A percentile compares a stretch with the other conserved stretches of the same genome.
These are phyloP conservation scores for Protobothrops flavoviridis DNA, from an alignment of 2,113 vertebrate genomes.

Conservation along the genomic window DNA sequence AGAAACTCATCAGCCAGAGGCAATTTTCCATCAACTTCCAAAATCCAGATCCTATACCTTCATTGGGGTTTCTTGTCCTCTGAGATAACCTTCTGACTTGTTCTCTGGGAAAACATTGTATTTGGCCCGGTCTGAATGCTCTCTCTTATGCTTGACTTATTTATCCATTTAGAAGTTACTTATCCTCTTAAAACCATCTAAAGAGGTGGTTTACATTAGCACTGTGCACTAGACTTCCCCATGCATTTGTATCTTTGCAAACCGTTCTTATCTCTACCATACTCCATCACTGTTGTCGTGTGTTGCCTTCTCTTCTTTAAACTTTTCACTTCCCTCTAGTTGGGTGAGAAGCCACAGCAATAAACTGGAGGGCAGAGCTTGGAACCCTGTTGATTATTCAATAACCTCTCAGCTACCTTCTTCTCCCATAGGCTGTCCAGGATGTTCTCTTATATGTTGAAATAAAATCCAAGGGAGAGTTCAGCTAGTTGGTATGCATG, in stretches of 20 bases:
- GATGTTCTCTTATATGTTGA: neutral
- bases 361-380: neutral
- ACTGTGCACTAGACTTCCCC: neutral
- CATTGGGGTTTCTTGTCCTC: neutral
- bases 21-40: neutral
- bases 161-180: neutral
- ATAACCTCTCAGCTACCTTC: neutral
- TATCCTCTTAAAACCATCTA: neutral
- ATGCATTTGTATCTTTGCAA: neutral
- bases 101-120: neutral
- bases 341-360: neutral
- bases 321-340: neutral
- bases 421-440: neutral
- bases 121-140: neutral
- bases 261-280: neutral
- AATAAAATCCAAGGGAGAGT: neutral
- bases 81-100: neutral
- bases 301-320: neutral
- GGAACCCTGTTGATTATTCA: neutral
- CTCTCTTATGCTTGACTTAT: neutral
- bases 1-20: neutral
- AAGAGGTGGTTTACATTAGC: neutral
- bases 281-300: neutral
- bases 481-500: neutral
- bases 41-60: neutral